Evolutionary conservation across 2,113 vertebrate genomes (phyloP).

Genomic region (Neofelis nebulosa): DNA sequence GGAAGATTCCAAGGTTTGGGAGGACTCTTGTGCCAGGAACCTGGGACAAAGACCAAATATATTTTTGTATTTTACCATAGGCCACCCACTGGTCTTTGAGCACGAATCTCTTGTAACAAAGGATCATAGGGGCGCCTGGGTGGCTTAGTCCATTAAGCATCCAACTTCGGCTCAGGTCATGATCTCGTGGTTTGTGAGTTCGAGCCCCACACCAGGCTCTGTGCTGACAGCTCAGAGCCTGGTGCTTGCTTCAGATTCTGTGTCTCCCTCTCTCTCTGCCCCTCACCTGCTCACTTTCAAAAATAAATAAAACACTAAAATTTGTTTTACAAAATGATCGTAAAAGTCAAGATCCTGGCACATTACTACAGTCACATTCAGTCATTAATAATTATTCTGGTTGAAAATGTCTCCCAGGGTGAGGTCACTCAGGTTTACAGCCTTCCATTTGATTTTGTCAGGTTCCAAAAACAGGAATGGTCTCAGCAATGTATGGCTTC

Average conservation of each 20-base stretch:
- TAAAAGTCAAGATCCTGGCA: not conserved
- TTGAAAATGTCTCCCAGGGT: not conserved
- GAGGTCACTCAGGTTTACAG: not conserved
- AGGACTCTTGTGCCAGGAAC: not conserved
- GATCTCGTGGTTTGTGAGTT: not conserved
- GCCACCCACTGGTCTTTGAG: not conserved
- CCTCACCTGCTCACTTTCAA: no score
- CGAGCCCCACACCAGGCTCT: not conserved
- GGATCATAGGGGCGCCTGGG: not conserved
- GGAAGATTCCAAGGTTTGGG: not conserved
- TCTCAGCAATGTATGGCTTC: not conserved
- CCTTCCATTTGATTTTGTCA: not conserved
- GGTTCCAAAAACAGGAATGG: not conserved
- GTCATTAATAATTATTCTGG: not conserved
- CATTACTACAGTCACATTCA: not conserved
- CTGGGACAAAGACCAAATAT: not conserved
- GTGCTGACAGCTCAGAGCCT: not conserved
- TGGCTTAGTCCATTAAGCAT: not conserved
- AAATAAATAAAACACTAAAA: no score
- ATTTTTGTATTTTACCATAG: not conserved
- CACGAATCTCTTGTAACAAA: not conserved
- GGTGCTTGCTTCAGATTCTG: not conserved
- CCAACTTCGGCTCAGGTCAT: not conserved
- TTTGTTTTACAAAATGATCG: not conserved
- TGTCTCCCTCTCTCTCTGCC: not conserved